Evolutionary conservation across 2,797 vertebrate genomes (phyloP).

Genomic region (Limosa lapponica): DNA sequence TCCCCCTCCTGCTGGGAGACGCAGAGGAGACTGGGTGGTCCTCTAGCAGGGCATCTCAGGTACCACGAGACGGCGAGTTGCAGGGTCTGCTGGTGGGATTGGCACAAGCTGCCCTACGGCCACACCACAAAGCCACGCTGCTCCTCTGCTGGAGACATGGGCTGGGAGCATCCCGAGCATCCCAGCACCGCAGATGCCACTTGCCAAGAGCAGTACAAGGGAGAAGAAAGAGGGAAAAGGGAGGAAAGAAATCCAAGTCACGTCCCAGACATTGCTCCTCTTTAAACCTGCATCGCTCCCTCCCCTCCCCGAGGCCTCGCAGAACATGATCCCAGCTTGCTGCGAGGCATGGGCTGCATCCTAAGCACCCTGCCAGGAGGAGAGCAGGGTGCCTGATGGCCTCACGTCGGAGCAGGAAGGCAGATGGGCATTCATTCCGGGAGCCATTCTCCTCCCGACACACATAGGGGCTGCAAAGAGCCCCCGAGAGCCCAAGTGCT

Average conservation of each 20-base stretch:
- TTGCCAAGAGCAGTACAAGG: neutral
- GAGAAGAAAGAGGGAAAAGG: neutral
- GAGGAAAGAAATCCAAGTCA: neutral
- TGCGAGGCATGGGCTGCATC: neutral
- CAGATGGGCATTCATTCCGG: rapidly evolving
- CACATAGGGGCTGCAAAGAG: neutral
- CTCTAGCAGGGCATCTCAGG: neutral
- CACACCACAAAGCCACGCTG: neutral
- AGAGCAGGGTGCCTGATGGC: neutral
- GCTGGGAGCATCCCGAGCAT: neutral
- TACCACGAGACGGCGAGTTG: neutral
- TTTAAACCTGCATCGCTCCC: neutral
- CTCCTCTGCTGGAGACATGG: neutral
- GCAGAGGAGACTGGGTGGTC: neutral
- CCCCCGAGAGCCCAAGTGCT: neutral
- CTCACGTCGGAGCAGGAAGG: neutral
- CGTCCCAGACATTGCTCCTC: neutral
- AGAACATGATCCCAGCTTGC: neutral
- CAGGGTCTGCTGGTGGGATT: neutral
- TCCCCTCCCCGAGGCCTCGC: neutral
- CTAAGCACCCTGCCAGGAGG: neutral
- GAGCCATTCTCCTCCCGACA: neutral
- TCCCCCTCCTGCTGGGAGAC: neutral
- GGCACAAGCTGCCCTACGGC: neutral
- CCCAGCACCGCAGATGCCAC: neutral